Evolutionary conservation across 2,113 vertebrate genomes (phyloP).

Genomic region (Mormyrus lacerda): DNA sequence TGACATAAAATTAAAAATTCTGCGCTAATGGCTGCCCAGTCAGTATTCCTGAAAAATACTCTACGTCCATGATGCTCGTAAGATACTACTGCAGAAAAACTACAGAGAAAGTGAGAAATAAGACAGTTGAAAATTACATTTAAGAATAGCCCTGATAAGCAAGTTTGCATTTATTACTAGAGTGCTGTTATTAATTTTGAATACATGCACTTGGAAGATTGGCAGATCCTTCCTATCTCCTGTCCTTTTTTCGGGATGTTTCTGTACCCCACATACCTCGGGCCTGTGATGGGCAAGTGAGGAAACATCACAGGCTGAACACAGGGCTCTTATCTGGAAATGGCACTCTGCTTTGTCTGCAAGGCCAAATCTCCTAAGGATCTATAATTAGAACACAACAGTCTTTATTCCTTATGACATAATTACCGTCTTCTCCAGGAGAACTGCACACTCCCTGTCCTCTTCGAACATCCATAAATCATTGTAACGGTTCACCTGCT

Average conservation of each 20-base stretch:
- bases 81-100: neutral
- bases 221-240: neutral
- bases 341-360: neutral
- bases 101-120: neutral
- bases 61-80: neutral
- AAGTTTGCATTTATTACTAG: neutral
- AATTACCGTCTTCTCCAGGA: slow-evolving; percentile 13
- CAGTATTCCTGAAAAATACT: neutral
- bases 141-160: neutral
- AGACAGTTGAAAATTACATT: neutral
- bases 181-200: neutral
- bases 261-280: neutral
- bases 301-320: neutral
- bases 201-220: neutral
- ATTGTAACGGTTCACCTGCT: neutral
- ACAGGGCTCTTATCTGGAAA: neutral
- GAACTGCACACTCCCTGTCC: slow-evolving; percentile 10
- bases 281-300: neutral
- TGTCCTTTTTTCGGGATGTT: neutral
- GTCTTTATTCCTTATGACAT: slow-evolving; percentile 24
- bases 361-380: slow-evolving; percentile 11
- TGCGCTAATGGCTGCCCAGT: neutral
- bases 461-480: slow-evolving; percentile 17
- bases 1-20: neutral
- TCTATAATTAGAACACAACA: slow-evolving; percentile 20